A percentile compares a stretch with the other conserved stretches of the same genome.
These are phyloP conservation scores for Tiliacea citrago DNA, from an alignment of 2,888 invertebrate genomes.

Conservation along the genomic window DNA sequence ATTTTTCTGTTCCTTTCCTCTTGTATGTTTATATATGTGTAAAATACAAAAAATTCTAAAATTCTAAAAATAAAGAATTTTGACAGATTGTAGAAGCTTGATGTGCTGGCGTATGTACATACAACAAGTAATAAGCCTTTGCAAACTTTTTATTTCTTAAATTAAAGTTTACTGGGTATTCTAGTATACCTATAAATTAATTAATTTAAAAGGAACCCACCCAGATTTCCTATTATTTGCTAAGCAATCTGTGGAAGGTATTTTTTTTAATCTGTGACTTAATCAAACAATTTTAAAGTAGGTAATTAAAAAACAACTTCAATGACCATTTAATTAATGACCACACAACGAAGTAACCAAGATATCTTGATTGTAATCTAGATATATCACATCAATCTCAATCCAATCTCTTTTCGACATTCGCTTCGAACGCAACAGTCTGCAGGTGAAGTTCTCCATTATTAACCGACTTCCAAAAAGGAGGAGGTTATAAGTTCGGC, in stretches of 20 bases:
- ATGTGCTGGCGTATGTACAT: no score
- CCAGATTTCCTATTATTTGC: neutral
- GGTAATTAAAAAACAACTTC: neutral
- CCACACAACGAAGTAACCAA: neutral
- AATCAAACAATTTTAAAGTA: neutral
- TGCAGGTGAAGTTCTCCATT: neutral
- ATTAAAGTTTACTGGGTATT: neutral
- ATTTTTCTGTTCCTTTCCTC: no score
- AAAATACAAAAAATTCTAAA: no score
- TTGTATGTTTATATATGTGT: no score
- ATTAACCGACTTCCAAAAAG: no score
- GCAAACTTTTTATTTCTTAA: neutral
- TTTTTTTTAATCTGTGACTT: neutral
- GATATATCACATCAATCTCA: conserved; percentile 3
- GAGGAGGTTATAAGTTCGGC: no score
- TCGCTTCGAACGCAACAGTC: neutral
- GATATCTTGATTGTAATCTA: conserved; percentile 19
- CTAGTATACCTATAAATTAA: neutral
- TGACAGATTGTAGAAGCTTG: no score
- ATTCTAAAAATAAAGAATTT: no score
- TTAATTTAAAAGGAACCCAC: neutral
- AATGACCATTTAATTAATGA: neutral
- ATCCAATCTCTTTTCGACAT: conserved; percentile 7
- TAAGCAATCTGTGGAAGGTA: neutral
- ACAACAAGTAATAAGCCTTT: neutral